These are phyloP conservation scores for Drosophila miranda DNA, from an alignment of 1,140 invertebrate genomes.

Conservation along the genomic window DNA sequence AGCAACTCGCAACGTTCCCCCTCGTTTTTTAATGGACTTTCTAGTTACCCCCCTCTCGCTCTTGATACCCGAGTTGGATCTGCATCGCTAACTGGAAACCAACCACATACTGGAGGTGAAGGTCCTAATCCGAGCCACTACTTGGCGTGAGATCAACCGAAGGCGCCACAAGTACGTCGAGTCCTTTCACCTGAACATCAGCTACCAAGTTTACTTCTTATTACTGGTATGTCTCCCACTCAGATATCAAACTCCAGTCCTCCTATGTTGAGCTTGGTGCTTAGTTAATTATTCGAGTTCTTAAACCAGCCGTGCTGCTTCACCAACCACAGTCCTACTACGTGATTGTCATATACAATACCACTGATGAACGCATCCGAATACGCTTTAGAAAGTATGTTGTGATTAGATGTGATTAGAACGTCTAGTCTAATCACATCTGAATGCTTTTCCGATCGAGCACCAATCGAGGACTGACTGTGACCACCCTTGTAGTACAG, in stretches of 20 bases:
- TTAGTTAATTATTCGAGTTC: conserved; percentile 19
- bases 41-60: neutral
- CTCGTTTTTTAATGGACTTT: neutral
- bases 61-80: conserved; percentile 12
- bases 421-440: no score
- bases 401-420: no score
- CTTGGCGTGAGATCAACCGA: conserved; percentile 37
- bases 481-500: no score
- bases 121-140: conserved; percentile 36
- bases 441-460: neutral
- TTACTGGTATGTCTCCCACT: conserved; percentile 41
- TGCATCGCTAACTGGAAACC: conserved; percentile 51
- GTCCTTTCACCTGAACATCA: conserved; percentile 68
- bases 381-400: conserved; percentile 51
- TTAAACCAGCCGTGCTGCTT: conserved; percentile 49
- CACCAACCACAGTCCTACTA: conserved; percentile 41
- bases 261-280: conserved; percentile 18
- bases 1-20: no score
- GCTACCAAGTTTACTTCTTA: conserved; percentile 61
- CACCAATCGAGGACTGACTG: conserved; percentile 29
- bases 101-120: conserved; percentile 49
- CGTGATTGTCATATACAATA: conserved; percentile 66
- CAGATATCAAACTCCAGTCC: neutral
- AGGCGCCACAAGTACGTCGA: conserved; percentile 56
- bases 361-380: conserved; percentile 23